Evolutionary conservation across 2,797 vertebrate genomes (phyloP), one percentile per base, ranked within the genome.

Genomic region (Pristis pectinata): DNA sequence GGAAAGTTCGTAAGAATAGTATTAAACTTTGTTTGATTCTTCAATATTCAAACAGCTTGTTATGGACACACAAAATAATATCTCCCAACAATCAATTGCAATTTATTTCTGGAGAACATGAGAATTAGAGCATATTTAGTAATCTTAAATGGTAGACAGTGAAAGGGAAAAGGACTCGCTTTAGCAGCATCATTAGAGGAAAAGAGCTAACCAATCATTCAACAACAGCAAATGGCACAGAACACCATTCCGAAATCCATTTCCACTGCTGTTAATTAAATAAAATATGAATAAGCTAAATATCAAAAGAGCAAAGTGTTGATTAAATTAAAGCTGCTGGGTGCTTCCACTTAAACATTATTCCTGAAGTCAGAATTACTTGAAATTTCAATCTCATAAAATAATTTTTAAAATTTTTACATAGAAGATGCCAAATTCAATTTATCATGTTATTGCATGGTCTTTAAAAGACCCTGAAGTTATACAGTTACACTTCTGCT

Each of bases 1-100:
- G 34, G 70, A 9, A 24, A 74, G 8, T 74, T 74, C 10, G 59
- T 37, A 3, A 19, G 37, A 41, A 37, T 41, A 56, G 8, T 37
- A 37, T 89, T 61, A 67, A 64, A 41, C 30, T 91, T 67, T 91
- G 17, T 91, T 67, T 67, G 37, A 91, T 91, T 41, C 87, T 91
- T 91, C 59, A 64, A 64, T 64, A 91, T 91, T 91, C 19, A 64
- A 91, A 61, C 56, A 91, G 19, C 19, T 24, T 91, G n/a, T 67
- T 2, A 67, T 91, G 30, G n/a, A 91, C 22, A 37, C n/a, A 53
- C n/a, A 37, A 41, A 91, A 67, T 34, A 87, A 4, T 59, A n/a
- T 56, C 83, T 59, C 27, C 11, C 53, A 67, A 67, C 91, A 91
- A 91, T 24, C n/a, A 91, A 91, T 67, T 91, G 61, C 8, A 91